These are phyloP conservation scores for Sinocyclocheilus grahami DNA, from an alignment of 2,113 vertebrate genomes.

Conservation along the genomic window DNA sequence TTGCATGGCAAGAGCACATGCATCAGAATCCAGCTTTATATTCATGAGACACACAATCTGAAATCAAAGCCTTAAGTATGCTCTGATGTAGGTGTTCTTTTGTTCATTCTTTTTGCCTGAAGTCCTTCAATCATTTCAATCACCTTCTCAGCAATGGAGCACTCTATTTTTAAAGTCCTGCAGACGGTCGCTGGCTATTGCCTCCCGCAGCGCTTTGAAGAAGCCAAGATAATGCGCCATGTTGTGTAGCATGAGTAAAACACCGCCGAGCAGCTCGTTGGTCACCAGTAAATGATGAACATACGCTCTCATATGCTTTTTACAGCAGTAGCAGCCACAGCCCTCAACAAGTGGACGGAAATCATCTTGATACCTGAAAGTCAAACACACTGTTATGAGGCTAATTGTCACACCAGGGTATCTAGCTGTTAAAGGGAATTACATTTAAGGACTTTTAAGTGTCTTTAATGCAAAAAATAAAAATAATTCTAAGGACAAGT, in stretches of 20 bases:
- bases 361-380: slow-evolving; percentile 84
- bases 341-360: slow-evolving; percentile 86
- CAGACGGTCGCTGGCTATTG: slow-evolving; percentile 77
- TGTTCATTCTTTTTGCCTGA: neutral
- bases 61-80: neutral
- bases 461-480: no score
- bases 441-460: neutral
- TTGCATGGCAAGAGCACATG: neutral
- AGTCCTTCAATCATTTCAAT: slow-evolving; percentile 41
- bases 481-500: no score
- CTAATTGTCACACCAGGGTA: neutral
- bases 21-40: slow-evolving; percentile 6
- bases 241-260: slow-evolving; percentile 97
- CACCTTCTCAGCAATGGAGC: slow-evolving; percentile 40
- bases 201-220: slow-evolving; percentile 82
- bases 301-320: slow-evolving; percentile 89
- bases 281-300: slow-evolving; percentile 93
- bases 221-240: slow-evolving; percentile 90
- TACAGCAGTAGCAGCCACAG: slow-evolving; percentile 92
- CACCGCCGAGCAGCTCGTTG: slow-evolving; percentile 88
- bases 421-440: neutral
- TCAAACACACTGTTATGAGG: neutral
- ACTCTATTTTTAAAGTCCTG: slow-evolving; percentile 78
- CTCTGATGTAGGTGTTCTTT: slow-evolving; percentile 22
- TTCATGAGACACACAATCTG: neutral